phyloP scores from a whole-genome alignment of 2,113 vertebrate genomes.

The Oreochromis niloticus region DNA sequence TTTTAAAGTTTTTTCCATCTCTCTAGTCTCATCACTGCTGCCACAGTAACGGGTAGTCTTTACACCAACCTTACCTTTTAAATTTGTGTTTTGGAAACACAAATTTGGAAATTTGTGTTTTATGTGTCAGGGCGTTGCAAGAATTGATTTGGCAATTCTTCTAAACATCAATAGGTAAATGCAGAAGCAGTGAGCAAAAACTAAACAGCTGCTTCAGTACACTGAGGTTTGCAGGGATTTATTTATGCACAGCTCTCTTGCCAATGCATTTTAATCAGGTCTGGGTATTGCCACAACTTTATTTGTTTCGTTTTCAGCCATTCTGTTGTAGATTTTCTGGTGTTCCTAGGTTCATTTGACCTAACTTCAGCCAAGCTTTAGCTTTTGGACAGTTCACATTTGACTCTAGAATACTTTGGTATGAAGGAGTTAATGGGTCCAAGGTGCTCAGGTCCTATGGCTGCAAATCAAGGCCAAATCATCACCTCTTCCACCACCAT shows the following conservation, averaged over 20 bases:
- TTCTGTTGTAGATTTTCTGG: background rate
- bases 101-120: background rate
- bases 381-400: background rate
- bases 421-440: background rate
- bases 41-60: background rate
- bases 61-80: background rate
- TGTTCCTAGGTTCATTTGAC: background rate
- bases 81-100: background rate
- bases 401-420: background rate
- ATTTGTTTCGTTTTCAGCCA: background rate
- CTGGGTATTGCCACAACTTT: background rate
- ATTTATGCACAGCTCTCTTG: background rate
- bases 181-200: background rate
- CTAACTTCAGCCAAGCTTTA: background rate
- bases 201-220: background rate
- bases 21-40: background rate
- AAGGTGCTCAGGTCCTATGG: background rate
- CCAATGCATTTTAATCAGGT: background rate
- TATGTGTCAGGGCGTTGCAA: background rate
- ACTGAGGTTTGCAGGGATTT: background rate
- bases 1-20: background rate
- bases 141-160: background rate
- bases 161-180: background rate
- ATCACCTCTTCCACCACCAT: background rate
- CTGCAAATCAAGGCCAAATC: background rate